Percentiles rank a stretch among this genome's conserved stretches.
Conservation (phyloP, 2,113 vertebrate genomes). For the Laticauda laticaudata region DNA sequence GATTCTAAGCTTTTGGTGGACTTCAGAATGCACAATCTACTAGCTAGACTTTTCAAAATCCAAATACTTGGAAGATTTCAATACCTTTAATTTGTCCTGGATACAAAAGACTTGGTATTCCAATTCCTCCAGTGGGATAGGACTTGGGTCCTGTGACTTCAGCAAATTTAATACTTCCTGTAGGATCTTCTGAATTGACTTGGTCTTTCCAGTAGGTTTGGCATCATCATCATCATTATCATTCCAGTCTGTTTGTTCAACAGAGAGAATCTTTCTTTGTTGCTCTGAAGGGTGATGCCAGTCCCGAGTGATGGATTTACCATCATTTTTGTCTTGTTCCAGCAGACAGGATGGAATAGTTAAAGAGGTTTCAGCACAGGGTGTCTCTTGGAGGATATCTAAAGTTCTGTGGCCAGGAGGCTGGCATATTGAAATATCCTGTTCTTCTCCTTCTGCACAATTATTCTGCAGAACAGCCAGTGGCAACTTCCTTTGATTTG, state of each 20-base stretch:
- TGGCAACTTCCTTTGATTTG: constrained; percentile 47
- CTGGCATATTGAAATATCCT: constrained; percentile 30
- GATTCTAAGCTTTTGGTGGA: not conserved
- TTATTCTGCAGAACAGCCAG: constrained; percentile 36
- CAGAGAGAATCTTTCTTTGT: not conserved
- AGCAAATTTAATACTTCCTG: constrained; percentile 75
- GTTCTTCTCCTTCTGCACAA: constrained; percentile 52
- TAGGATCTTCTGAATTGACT: constrained; percentile 61
- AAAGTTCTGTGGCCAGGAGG: constrained; percentile 66
- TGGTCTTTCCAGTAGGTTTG: accelerated
- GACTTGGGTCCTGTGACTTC: not conserved
- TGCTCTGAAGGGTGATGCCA: not conserved
- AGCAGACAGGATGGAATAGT: constrained; percentile 15
- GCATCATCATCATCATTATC: not conserved
- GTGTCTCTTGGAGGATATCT: constrained; percentile 80
- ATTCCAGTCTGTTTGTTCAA: constrained; percentile 1
- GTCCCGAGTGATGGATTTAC: not conserved
- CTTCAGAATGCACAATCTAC: not conserved
- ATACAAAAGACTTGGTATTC: constrained; percentile 76
- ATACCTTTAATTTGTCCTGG: constrained; percentile 82
- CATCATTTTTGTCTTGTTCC: not conserved
- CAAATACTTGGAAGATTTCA: not conserved
- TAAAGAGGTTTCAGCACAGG: not conserved
- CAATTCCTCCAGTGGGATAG: constrained; percentile 70
- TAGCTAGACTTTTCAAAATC: not conserved